These are phyloP conservation scores for Chaetophractus vellerosus DNA, from an alignment of 2,797 vertebrate species.

Conservation along the genomic window DNA sequence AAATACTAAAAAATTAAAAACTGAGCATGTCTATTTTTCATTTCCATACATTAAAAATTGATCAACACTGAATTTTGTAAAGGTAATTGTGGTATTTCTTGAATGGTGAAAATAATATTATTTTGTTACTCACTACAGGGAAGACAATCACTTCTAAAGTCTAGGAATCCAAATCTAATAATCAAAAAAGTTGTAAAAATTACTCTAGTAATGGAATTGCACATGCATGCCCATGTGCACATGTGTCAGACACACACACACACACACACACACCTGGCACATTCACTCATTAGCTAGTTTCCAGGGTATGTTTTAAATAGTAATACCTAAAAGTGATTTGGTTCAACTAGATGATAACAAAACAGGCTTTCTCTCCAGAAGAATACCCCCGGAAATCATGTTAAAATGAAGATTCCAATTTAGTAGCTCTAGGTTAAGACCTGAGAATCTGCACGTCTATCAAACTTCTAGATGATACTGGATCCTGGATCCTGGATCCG, in stretches of 20 bases:
- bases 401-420: background rate
- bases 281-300: background rate
- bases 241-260: accelerated
- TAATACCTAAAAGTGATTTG: accelerated
- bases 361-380: background rate
- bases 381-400: background rate
- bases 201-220: background rate
- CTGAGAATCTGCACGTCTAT: background rate
- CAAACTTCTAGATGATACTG: accelerated
- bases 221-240: accelerated
- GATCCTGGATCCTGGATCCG: background rate
- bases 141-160: background rate
- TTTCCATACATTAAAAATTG: background rate
- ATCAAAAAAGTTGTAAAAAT: background rate
- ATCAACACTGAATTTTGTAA: background rate
- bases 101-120: background rate
- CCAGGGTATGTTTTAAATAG: background rate
- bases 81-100: background rate
- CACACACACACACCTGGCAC: background rate
- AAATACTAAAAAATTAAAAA: background rate
- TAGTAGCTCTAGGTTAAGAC: background rate
- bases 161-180: background rate
- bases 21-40: background rate
- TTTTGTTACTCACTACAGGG: background rate
- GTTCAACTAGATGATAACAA: background rate